Conservation (phyloP, 2,113 vertebrate genomes). For the Nerophis ophidion region DNA sequence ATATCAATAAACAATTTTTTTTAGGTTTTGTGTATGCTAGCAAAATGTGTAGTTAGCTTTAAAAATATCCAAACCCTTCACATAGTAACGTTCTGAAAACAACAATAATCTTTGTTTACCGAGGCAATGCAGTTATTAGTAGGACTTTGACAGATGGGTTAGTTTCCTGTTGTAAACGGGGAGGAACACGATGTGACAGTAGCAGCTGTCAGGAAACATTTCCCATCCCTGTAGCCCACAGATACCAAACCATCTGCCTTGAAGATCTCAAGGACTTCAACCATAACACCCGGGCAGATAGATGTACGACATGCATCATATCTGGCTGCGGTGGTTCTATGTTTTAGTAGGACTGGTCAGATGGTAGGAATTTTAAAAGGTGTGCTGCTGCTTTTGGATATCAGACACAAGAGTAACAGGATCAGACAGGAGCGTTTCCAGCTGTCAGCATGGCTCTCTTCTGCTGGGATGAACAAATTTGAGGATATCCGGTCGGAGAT, state of each 20-base stretch:
- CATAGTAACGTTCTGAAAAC: background rate
- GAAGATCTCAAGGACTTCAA: slow-evolving; percentile 6
- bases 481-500: slow-evolving; percentile 4
- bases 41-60: too few species aligned
- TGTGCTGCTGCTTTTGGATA: background rate
- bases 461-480: background rate
- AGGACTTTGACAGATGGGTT: slow-evolving; percentile 5
- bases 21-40: too few species aligned
- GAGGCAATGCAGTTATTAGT: background rate
- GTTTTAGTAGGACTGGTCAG: background rate
- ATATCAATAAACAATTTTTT: too few species aligned
- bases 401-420: background rate
- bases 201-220: background rate
- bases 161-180: slow-evolving; percentile 2
- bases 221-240: background rate
- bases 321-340: background rate
- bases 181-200: slow-evolving; percentile 5
- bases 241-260: slow-evolving; percentile 6
- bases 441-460: background rate
- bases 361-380: slow-evolving; percentile 6
- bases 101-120: background rate
- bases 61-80: too few species aligned
- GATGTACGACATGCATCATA: background rate
- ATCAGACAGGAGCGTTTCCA: slow-evolving; percentile 5
- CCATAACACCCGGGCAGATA: background rate